Base-by-base conservation (phyloP, 2,888 invertebrate species). In the Campoplex capitator region DNA sequence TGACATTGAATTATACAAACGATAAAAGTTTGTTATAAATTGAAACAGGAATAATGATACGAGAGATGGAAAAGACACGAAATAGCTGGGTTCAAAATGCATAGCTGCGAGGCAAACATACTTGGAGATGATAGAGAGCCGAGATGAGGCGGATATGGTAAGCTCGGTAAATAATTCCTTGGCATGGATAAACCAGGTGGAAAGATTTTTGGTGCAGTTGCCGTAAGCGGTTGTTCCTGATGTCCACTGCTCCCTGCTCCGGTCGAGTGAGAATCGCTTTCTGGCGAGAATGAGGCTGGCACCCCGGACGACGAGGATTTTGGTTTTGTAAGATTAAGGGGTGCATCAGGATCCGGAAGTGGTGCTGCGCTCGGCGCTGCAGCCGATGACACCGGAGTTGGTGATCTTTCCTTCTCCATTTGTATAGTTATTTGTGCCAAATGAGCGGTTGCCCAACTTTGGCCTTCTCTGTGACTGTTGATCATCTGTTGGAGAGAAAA, bases 281-380 rank as follows among this genome's bases (percentile, higher is more conserved):
- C 95, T 11, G 96, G 94, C 93, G 95, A 88, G 48, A 93, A 93
- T 84, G 92, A 92, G 6, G 93, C 92, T 80, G 92, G 92, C 35
- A 93, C 92, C 86, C 95, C 95, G 78, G 94, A 94, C 89, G 94
- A 94, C 86, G 95, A 94, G 89, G 89, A 95, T 91, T 98, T 97
- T 83, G 98, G 98, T 95, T 98, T 98, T 92, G 97, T 97, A 78
- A 98, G 96, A 95, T 98, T 98, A 67, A 99, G 95, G 1, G 98
- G 98, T 1, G 97, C 96, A 93, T 98, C 98, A 0, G 97, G 96
- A 94, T 97, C 97, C 51, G 95, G 95, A 0, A 94, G 90, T 0
- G 95, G 93, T 2, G 93, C 90, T 4, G 93, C 92, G 13, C 94
- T 92, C 13, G 94, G 93, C n/a, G 95, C 93, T 11, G 93, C 91